Base-by-base conservation (phyloP, 2,797 vertebrate species). In the Podarcis lilfordi region DNA sequence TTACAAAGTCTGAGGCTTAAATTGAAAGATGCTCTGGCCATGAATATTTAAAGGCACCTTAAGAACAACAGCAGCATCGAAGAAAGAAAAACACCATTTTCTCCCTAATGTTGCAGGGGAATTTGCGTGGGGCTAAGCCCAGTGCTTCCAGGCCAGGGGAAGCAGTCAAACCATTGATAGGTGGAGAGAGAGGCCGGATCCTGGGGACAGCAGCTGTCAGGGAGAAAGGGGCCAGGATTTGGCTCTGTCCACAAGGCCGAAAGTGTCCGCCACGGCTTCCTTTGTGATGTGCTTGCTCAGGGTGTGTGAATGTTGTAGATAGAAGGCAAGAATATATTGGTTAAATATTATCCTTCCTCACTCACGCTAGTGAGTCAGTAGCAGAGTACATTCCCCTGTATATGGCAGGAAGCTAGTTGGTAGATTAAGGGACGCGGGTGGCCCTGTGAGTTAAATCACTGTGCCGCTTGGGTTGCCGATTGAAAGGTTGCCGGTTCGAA, bases 31-130 rank as follows among this genome's bases (percentile, higher is more conserved):
- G 59, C 68, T 76, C 78, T 82, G 29, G 40, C 81, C 25, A 76
- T 81, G 59, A 89, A 86, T 84, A 80, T 43, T 88, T 79, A 88
- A 83, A 78, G 1, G 13, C 21, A 35, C 79, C 82, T 84, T 84
- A 79, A 79, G 27, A 61, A 71, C 9, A 35, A 40, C 64, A 77
- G 29, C 80, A 66, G 35, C 80, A 66, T 35, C n/a, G 35, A 50
- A n/a, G 32, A 37, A 45, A 66, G 29, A 75, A 64, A 32, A 55
- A 13, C 23, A 77, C 25, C 7, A 45, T 43, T 35, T 77, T 66
- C 55, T 61, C 59, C 71, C 43, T 66, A 19, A 45, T 76, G n/a
- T 76, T 50, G 23, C 79, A 29, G 66, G 74, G 87, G 64, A 40
- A 43, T 79, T 71, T 84, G 66, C 21, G 3, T 43, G 82, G 45